A percentile compares a stretch with the other conserved stretches of the same genome.
These are phyloP conservation scores for Cheilosia pagana DNA, from an alignment of 2,888 invertebrate species.

Conservation along the genomic window DNA sequence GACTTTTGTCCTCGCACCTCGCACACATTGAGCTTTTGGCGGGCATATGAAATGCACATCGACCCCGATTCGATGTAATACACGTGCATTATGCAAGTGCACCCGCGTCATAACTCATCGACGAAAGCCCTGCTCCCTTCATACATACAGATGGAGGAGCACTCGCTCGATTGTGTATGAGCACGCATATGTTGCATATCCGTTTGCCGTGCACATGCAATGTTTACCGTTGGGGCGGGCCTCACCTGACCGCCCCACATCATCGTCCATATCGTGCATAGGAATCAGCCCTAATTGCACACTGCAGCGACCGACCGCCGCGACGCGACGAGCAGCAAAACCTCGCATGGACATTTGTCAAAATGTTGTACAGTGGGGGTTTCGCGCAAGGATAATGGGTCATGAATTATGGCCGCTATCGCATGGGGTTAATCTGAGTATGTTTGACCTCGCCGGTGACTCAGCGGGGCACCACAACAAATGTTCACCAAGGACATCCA, in stretches of 20 bases:
- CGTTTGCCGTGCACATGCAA: conserved; percentile 75
- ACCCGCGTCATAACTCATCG: conserved; percentile 60
- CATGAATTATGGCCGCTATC: conserved; percentile 69
- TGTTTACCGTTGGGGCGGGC: conserved; percentile 73
- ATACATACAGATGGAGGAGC: neutral
- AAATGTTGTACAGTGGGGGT: conserved; percentile 33
- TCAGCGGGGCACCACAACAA: conserved; percentile 35
- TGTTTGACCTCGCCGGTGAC: conserved; percentile 61
- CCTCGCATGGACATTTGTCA: conserved; percentile 74
- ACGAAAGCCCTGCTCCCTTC: neutral
- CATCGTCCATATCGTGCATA: conserved; percentile 47
- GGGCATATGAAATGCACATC: conserved; percentile 4
- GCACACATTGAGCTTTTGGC: conserved; percentile 57
- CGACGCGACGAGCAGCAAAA: conserved; percentile 20
- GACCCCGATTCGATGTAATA: conserved; percentile 47
- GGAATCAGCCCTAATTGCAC: conserved; percentile 66
- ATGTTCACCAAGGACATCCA: conserved; percentile 7
- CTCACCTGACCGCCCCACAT: conserved; percentile 55
- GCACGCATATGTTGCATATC: conserved; percentile 75
- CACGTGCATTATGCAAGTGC: conserved; percentile 58
- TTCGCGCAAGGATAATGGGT: conserved; percentile 46
- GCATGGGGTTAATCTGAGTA: conserved; percentile 53
- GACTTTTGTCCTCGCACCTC: conserved; percentile 38
- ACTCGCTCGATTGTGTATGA: conserved; percentile 72
- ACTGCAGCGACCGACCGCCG: conserved; percentile 57